phyloP scores from a whole-genome alignment of 2,888 invertebrate genomes.

The Euphydryas editha region DNA sequence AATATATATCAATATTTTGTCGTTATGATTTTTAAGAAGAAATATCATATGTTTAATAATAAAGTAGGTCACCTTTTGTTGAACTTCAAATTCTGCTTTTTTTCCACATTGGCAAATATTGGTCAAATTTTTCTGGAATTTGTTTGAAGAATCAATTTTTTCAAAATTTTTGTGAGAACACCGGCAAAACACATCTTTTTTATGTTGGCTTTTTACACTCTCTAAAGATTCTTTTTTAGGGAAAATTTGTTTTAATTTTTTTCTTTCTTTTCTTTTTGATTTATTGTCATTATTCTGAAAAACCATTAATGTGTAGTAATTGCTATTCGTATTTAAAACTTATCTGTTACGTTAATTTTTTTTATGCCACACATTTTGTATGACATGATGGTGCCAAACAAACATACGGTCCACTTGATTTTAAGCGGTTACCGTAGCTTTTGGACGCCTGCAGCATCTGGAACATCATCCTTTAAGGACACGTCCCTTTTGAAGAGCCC shows the following conservation, averaged over 20 bases:
- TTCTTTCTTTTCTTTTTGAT: background rate
- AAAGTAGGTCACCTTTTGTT: background rate
- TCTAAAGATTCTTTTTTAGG: background rate
- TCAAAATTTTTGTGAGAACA: conserved; percentile 34
- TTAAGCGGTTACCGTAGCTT: too few relatives aligned
- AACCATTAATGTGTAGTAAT: background rate
- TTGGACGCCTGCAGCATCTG: too few relatives aligned
- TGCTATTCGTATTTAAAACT: background rate
- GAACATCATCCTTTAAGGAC: too few relatives aligned
- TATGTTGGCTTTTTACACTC: background rate
- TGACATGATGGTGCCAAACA: too few relatives aligned
- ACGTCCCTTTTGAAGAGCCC: too few relatives aligned
- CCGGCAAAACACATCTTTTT: conserved; percentile 44
- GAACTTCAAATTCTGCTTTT: background rate
- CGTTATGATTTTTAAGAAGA: background rate
- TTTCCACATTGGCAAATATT: background rate
- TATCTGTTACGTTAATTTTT: background rate
- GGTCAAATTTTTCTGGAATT: conserved; percentile 9
- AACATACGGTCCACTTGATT: too few relatives aligned
- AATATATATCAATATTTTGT: too few relatives aligned
- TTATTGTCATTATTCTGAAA: background rate
- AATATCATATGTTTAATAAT: background rate
- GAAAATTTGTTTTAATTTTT: conserved; percentile 6
- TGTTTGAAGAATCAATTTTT: conserved; percentile 16
- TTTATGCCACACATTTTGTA: too few relatives aligned